A percentile compares a stretch with the other conserved stretches of the same genome.
Evolutionary conservation across 2,888 invertebrate genomes (phyloP).

Genomic region (Eurytoma adleriae): DNA sequence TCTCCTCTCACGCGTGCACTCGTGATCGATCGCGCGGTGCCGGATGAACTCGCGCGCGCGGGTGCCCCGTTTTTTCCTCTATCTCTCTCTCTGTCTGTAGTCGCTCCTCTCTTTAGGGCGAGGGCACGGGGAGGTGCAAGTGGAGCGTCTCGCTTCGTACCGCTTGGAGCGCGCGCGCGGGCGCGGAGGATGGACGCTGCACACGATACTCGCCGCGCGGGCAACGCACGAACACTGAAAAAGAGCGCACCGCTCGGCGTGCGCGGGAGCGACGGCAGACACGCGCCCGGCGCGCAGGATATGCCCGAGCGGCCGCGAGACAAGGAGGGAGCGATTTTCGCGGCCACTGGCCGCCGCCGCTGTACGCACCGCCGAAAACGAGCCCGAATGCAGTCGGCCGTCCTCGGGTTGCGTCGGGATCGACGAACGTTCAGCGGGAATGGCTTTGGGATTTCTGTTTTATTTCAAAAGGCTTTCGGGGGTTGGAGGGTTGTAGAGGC

Average conservation of each 20-base stretch:
- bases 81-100: too few species aligned
- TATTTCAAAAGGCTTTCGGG: too few species aligned
- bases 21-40: too few species aligned
- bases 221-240: constrained; percentile 2
- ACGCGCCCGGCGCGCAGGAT: constrained; percentile 28
- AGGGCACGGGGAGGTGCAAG: too few species aligned
- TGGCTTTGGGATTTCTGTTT: too few species aligned
- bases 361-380: constrained; percentile 22
- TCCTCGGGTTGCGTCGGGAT: too few species aligned
- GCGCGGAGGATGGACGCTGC: not conserved
- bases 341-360: constrained; percentile 47
- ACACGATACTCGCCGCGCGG: not conserved
- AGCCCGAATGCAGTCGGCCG: not conserved
- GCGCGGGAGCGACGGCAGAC: constrained; percentile 15
- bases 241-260: not conserved
- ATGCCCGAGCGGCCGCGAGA: not conserved
- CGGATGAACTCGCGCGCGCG: too few species aligned
- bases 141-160: not conserved
- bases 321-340: constrained; percentile 18
- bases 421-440: too few species aligned
- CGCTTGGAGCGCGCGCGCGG: constrained; percentile 1
- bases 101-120: too few species aligned
- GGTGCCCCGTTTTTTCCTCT: too few species aligned
- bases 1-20: too few species aligned
- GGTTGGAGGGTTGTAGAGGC: too few species aligned